A percentile compares a stretch with the other conserved stretches of the same genome.
Conservation (phyloP, 23 tunicate species). For the Trididemnum nubilum region DNA sequence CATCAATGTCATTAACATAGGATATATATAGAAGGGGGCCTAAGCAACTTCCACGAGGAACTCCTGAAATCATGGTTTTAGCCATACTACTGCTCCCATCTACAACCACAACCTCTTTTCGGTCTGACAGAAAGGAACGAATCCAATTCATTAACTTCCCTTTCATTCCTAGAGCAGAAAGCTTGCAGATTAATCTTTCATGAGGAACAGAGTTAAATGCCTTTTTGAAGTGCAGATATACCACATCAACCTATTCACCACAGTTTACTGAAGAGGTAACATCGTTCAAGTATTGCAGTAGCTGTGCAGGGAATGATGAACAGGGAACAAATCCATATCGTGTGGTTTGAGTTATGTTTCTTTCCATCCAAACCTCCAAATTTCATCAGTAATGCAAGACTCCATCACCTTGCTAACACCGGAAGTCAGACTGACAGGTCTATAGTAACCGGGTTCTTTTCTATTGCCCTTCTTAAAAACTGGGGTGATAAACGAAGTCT, state of each 20-base stretch:
- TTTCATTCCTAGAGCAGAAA: not conserved
- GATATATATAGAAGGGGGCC: not conserved
- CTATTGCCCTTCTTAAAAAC: not conserved
- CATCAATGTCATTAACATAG: constrained; percentile 1
- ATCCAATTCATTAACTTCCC: not conserved
- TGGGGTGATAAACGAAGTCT: constrained; percentile 4
- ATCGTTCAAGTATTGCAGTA: not conserved
- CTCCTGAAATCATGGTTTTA: not conserved
- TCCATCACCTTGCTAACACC: constrained; percentile 20
- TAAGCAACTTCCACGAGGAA: not conserved
- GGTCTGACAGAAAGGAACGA: not conserved
- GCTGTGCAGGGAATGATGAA: not conserved
- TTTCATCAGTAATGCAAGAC: not conserved
- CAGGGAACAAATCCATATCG: not conserved
- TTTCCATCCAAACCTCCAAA: not conserved
- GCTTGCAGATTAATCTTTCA: not conserved
- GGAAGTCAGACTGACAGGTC: constrained; percentile 8
- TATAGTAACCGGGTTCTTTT: not conserved
- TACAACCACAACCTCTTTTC: constrained; percentile 1
- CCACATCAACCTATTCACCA: not conserved
- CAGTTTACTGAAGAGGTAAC: not conserved
- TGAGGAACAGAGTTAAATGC: constrained; percentile 14
- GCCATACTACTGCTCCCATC: not conserved
- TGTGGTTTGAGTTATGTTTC: not conserved
- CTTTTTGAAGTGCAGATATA: not conserved